Conservation (phyloP, 2,888 invertebrate genomes). For the Clusia tigrina region DNA sequence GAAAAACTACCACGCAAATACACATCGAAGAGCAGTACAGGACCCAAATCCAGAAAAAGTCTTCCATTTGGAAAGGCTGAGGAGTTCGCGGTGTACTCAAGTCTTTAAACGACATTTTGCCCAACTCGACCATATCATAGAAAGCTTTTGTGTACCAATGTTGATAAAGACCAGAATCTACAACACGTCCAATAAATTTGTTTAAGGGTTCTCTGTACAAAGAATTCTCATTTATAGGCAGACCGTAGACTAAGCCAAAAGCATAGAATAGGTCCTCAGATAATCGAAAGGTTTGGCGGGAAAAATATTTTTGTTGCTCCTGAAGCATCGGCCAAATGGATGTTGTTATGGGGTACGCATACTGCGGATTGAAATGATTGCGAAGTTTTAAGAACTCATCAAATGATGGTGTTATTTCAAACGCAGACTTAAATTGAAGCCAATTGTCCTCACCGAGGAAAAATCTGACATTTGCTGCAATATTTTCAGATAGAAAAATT, state of each 20-base stretch:
- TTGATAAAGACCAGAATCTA: constrained; percentile 30
- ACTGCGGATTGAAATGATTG: constrained; percentile 31
- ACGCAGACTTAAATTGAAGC: constrained; percentile 22
- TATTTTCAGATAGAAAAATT: constrained; percentile 29
- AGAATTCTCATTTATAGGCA: constrained; percentile 37
- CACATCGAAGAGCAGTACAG: neutral
- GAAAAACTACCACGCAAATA: neutral
- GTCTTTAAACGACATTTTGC: constrained; percentile 16
- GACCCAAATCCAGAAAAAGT: constrained; percentile 33
- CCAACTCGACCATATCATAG: constrained; percentile 25
- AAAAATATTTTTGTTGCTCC: constrained; percentile 24
- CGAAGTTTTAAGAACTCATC: constrained; percentile 27
- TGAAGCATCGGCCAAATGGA: constrained; percentile 38
- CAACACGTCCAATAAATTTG: constrained; percentile 13
- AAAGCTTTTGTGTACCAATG: constrained; percentile 37
- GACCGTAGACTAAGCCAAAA: too few relatives aligned
- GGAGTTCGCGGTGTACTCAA: neutral
- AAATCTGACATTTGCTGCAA: neutral
- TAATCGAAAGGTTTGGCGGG: constrained; percentile 22
- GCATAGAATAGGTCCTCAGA: constrained; percentile 26
- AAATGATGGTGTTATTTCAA: constrained; percentile 19
- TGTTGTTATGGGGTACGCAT: constrained; percentile 37
- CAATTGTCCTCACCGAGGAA: neutral
- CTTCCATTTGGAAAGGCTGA: constrained; percentile 23
- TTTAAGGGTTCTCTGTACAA: constrained; percentile 35